Conservation (phyloP, 2,113 vertebrate species). For the Phalacrocorax pelagicus region DNA sequence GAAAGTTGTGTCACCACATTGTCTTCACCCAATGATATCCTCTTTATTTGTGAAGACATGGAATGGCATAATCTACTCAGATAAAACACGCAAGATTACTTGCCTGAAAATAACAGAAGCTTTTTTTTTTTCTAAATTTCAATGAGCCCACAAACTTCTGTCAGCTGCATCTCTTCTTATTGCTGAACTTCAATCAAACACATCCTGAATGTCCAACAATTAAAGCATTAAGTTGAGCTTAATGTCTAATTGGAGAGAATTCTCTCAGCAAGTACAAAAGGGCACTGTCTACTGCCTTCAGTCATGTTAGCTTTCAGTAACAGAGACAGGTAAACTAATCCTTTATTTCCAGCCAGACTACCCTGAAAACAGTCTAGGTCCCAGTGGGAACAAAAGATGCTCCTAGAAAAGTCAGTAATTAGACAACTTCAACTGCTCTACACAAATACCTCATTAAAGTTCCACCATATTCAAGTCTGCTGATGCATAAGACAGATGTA, state of each 20-base stretch:
- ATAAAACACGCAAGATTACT: neutral
- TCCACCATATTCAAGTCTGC: slow-evolving; percentile 3
- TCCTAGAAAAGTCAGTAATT: slow-evolving; percentile 43
- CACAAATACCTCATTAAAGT: slow-evolving; percentile 29
- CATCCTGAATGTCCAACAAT: neutral
- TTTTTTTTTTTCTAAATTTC: neutral
- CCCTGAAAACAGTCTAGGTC: slow-evolving; percentile 18
- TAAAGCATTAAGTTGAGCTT: neutral
- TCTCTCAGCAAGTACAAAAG: slow-evolving; percentile 1
- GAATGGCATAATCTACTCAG: neutral
- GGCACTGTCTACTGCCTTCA: neutral
- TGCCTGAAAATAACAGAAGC: neutral
- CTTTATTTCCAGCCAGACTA: slow-evolving; percentile 6
- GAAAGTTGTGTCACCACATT: neutral
- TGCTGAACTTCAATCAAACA: neutral
- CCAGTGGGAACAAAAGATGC: slow-evolving; percentile 36
- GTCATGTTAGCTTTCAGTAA: slow-evolving; percentile 10
- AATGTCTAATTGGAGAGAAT: neutral
- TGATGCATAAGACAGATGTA: slow-evolving; percentile 20
- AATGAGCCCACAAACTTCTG: neutral
- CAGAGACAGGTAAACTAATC: slow-evolving; percentile 33
- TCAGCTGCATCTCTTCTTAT: neutral
- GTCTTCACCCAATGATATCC: neutral
- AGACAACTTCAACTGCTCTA: slow-evolving; percentile 16
- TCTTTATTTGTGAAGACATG: neutral